phyloP scores from a whole-genome alignment of 2,113 vertebrate species.

The Corvus cornix region DNA sequence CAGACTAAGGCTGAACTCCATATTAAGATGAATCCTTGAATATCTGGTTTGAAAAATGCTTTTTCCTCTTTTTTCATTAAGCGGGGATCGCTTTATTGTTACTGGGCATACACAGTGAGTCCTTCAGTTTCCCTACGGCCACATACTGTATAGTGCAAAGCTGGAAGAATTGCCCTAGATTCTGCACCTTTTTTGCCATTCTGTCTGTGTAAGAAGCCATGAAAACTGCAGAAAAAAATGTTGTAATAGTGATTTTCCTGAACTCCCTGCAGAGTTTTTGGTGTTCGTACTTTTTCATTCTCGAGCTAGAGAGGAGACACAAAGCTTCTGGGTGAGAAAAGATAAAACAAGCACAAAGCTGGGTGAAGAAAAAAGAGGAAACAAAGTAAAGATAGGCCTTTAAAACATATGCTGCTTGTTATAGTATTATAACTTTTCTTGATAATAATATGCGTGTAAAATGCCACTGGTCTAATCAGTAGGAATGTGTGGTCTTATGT shows the following conservation, averaged over 20 bases:
- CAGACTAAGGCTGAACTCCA: neutral
- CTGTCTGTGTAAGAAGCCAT: neutral
- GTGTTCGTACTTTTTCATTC: neutral
- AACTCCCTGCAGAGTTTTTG: conserved; percentile 10
- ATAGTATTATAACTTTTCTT: neutral
- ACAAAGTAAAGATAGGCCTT: neutral
- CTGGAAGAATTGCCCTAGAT: conserved; percentile 22
- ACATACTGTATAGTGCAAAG: neutral
- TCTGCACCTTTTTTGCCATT: neutral
- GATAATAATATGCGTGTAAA: neutral
- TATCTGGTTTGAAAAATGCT: neutral
- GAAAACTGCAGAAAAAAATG: neutral
- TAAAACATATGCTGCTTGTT: neutral
- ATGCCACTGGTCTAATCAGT: neutral
- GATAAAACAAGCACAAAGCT: neutral
- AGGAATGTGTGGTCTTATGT: neutral
- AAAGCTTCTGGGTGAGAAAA: neutral
- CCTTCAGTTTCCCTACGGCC: neutral
- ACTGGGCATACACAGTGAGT: neutral
- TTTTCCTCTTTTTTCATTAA: neutral
- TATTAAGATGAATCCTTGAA: neutral
- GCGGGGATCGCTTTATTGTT: neutral
- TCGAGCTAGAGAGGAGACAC: neutral
- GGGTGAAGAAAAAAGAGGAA: neutral
- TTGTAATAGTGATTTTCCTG: neutral